A percentile compares a stretch with the other conserved stretches of the same genome.
These are phyloP conservation scores for Etia nguti DNA, from an alignment of 2,113 vertebrate genomes.

Conservation along the genomic window DNA sequence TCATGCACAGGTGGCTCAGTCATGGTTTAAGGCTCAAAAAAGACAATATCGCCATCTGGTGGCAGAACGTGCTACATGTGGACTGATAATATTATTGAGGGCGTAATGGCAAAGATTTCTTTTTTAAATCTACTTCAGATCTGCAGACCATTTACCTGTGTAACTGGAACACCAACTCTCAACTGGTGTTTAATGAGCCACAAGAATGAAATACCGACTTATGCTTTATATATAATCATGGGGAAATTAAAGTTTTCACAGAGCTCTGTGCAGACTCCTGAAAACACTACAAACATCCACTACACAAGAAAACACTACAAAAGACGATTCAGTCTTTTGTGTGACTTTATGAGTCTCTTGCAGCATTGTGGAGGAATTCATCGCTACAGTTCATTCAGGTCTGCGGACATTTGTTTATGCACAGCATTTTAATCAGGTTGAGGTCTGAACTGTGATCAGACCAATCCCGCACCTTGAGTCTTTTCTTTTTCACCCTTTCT, in stretches of 20 bases:
- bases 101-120: fast-evolving
- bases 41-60: neutral
- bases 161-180: neutral
- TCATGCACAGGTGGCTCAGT: neutral
- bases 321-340: fast-evolving
- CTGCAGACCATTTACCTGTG: neutral
- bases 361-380: neutral
- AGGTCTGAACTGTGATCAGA: neutral
- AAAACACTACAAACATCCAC: neutral
- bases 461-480: neutral
- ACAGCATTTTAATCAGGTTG: fast-evolving
- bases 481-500: neutral
- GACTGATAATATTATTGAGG: fast-evolving
- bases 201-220: neutral
- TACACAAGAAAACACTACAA: fast-evolving
- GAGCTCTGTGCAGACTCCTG: fast-evolving
- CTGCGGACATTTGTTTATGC: neutral
- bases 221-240: neutral
- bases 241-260: fast-evolving
- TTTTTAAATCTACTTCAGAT: fast-evolving
- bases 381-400: fast-evolving
- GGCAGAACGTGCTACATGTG: neutral
- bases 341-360: fast-evolving
- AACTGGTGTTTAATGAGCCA: neutral
- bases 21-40: neutral